Evolutionary conservation across 64 coral and sea anemone genomes (phyloP).

Genomic region (Montipora efflorescens): DNA sequence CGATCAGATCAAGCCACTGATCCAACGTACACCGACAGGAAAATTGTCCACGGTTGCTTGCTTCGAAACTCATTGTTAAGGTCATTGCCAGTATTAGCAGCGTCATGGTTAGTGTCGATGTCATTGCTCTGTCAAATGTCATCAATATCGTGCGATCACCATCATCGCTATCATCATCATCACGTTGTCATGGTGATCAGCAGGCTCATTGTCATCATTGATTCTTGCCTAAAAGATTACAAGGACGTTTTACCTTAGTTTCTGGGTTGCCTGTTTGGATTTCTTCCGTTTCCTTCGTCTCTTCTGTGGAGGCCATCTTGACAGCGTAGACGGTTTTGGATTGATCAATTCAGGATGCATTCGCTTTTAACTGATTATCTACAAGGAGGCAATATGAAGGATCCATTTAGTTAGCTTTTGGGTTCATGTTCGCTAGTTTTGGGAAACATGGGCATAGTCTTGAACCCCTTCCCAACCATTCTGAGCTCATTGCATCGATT

Average conservation of each 20-base stretch:
- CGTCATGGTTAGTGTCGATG: not conserved
- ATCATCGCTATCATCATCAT: no score
- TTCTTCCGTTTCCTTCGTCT: conserved; percentile 26
- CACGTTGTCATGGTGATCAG: no score
- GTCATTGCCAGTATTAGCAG: no score
- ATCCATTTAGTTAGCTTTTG: no score
- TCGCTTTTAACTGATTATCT: not conserved
- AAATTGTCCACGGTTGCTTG: no score
- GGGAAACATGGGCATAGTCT: no score
- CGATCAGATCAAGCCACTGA: no score
- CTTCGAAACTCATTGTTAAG: not conserved
- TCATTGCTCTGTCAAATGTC: not conserved
- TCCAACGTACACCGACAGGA: no score
- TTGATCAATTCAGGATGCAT: conserved; percentile 25
- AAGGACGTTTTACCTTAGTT: not conserved
- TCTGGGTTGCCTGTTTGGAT: not conserved
- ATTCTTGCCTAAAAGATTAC: not conserved
- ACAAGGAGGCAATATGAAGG: no score
- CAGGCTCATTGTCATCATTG: no score
- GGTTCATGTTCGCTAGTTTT: no score
- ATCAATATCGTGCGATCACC: not conserved
- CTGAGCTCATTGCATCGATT: not conserved
- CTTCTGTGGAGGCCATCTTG: conserved; percentile 70
- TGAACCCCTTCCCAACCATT: no score
- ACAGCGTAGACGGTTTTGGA: conserved; percentile 12